Conservation (phyloP, 2,888 invertebrate genomes). For the Dryocosmus kuriphilus region DNA sequence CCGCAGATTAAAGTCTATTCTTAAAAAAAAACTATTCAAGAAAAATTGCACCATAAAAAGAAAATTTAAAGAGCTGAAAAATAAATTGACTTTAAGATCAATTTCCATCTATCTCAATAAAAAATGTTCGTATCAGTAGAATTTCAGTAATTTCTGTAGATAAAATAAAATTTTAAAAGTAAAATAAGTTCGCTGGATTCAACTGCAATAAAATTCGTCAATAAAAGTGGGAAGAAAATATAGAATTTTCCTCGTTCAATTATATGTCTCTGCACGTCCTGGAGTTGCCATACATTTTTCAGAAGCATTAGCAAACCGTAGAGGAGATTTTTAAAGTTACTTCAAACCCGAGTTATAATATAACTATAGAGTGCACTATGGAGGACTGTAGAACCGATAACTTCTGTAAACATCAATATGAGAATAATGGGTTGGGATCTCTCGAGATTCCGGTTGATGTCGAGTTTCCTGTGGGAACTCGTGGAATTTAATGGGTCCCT, state of each 20-base stretch:
- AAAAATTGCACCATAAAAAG: not conserved
- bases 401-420: slow-evolving; percentile 33
- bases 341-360: not conserved
- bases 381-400: slow-evolving; percentile 1
- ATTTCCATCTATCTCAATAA: not conserved
- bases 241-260: not conserved
- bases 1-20: slow-evolving; percentile 27
- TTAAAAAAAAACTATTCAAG: not conserved
- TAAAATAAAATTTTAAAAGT: too few relatives aligned
- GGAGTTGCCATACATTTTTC: not conserved
- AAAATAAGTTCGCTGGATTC: too few relatives aligned
- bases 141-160: too few relatives aligned
- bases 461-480: slow-evolving; percentile 27
- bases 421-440: slow-evolving; percentile 26
- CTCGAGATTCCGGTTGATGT: slow-evolving; percentile 21
- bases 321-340: too few relatives aligned
- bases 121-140: too few relatives aligned
- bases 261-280: not conserved
- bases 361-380: not conserved
- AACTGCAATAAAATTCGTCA: too few relatives aligned
- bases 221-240: not conserved
- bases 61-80: not conserved
- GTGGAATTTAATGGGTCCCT: slow-evolving; percentile 48
- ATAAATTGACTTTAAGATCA: not conserved
- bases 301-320: not conserved